Evolutionary conservation across 2,797 vertebrate species (phyloP).

Genomic region (Chanos chanos): DNA sequence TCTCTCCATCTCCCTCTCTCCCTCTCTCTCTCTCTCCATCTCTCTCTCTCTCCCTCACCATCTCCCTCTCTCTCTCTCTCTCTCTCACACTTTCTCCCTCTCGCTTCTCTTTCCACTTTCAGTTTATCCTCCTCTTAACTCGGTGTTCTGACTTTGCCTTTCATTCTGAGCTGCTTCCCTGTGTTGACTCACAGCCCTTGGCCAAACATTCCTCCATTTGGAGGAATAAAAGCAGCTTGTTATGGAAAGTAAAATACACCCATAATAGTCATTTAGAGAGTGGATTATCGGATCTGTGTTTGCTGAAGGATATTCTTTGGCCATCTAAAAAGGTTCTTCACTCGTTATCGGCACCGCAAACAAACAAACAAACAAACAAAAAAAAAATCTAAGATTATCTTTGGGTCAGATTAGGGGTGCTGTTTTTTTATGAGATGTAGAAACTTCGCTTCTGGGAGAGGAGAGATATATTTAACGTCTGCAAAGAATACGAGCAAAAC

Average conservation of each 20-base stretch:
- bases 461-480: conserved; percentile 4
- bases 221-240: conserved; percentile 9
- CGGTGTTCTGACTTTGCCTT: conserved; percentile 19
- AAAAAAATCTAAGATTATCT: neutral
- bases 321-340: conserved; percentile 11
- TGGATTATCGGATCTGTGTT: conserved; percentile 27
- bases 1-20: no score
- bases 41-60: neutral
- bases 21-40: conserved; percentile 13
- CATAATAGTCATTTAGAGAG: conserved; percentile 12
- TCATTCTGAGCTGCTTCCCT: conserved; percentile 29
- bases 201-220: conserved; percentile 24
- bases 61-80: conserved; percentile 10
- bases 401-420: neutral
- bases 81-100: neutral
- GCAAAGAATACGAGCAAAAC: conserved; percentile 32
- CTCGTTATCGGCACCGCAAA: neutral
- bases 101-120: conserved; percentile 5
- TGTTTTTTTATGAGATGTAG: neutral
- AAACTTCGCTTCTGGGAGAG: neutral
- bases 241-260: conserved; percentile 17
- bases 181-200: conserved; percentile 26
- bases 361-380: no score
- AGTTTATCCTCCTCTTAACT: conserved; percentile 27
- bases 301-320: conserved; percentile 5